Base-by-base conservation (phyloP, 2,797 vertebrate species). In the Chelon labrosus region DNA sequence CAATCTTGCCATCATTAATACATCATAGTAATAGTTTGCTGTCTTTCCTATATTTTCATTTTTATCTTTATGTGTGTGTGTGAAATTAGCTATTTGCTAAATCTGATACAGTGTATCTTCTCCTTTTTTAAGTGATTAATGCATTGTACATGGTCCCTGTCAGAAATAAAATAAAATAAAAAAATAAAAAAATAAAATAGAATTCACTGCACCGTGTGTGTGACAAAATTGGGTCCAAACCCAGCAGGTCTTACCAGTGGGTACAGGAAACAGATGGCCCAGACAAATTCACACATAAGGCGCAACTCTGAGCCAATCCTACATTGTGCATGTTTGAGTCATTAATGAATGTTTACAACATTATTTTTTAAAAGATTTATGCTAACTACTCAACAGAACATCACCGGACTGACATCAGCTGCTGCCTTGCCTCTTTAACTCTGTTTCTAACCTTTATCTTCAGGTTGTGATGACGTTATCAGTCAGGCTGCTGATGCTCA, bases 201-300 rank as follows among this genome's bases (percentile, higher is more conserved):
- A 22, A 31, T 5, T 31, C 31, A 5, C 31, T 31, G 31, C 4
- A 31, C 31, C 9, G 11, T 44, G 65, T 31, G 31, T 47, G 39
- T 55, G 68, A 44, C 54, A 72, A 37, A 52, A 5, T 55, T 4
- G 8, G 12, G n/a, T 57, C 83, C 84, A 85, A 68, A 64, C 85
- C 39, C 85, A 88, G 87, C 87, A 73, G 79, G 83, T 66, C 11
- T 35, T 20, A 35, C 65, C 74, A 77, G 77, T 59, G 64, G 72
- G 67, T 10, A 1, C 25, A 80, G 71, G 75, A 86, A 83, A 86
- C 84, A 90, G 86, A 82, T 20, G 70, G 80, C 37, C 69, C 52
- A 60, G 78, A 27, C 56, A 73, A 79, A 85, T 17, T 72, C 51
- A 65, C 46, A 11, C n/a, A 8, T 25, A 52, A 71, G 1, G 16